Conservation (phyloP, 2,797 vertebrate species). For the Sitta carolinensis region DNA sequence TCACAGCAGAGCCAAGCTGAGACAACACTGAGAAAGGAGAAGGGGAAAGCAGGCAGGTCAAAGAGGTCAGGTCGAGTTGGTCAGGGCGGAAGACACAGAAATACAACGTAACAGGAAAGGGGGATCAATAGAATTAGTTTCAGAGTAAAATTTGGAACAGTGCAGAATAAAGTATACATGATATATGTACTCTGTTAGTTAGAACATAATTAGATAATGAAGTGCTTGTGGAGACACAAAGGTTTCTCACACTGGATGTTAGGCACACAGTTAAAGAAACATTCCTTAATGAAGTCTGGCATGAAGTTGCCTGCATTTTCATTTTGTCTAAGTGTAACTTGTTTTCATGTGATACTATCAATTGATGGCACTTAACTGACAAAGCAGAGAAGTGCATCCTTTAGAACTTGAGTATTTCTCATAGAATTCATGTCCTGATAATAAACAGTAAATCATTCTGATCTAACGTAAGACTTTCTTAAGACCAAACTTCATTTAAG, state of each 20-base stretch:
- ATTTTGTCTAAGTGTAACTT: neutral
- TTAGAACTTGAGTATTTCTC: neutral
- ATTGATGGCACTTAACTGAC: neutral
- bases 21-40: constrained; percentile 90
- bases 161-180: constrained; percentile 48
- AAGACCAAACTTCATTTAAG: constrained; percentile 65
- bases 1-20: constrained; percentile 97
- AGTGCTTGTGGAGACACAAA: constrained; percentile 39
- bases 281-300: constrained; percentile 49
- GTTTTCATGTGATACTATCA: neutral
- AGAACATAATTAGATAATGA: constrained; percentile 19
- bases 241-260: constrained; percentile 15
- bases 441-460: neutral
- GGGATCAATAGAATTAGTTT: constrained; percentile 68
- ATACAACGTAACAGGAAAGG: constrained; percentile 57
- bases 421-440: neutral
- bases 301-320: neutral
- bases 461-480: neutral
- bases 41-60: constrained; percentile 75
- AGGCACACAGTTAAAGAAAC: constrained; percentile 19
- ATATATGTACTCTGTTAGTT: constrained; percentile 59
- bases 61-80: constrained; percentile 56
- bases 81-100: constrained; percentile 68
- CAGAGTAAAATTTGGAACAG: constrained; percentile 57
- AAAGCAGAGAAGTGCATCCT: neutral